Evolutionary conservation across 2,888 invertebrate genomes (phyloP), one percentile per base, ranked within the genome.

Genomic region (Scaptomyza polygonia): DNA sequence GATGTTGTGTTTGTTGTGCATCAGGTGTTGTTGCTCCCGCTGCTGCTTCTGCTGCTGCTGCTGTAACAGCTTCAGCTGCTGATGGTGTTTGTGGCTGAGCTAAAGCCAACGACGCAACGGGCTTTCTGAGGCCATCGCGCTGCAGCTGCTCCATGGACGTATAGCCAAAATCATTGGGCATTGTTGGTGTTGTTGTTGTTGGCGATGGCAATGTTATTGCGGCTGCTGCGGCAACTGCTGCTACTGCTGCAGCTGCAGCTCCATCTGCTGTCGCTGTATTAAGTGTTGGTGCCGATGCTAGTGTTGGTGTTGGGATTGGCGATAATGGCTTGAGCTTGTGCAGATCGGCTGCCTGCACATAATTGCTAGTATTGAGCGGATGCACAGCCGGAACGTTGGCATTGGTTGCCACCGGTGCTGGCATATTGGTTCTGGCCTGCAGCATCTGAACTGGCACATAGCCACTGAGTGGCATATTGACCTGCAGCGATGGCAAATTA

Each of bases 141-240:
- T 74, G 71, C 65, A 88, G 53, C 21, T 82, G 77, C 63, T 88
- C 89, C 72, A 88, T 85, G 53, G 86, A 57, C 51, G 86, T 88
- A 27, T 88, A 88, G 18, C 88, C 88, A 30, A 63, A 59, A 25
- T 52, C 54, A 18, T 54, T 70, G 55, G 57, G 27, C 61, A 27
- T 40, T 14, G 36, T 29, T 16, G 36, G 2, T 25, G n/a, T 34
- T n/a, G n/a, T 21, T 21, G 21, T 21, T 12, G 53, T 16, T 27
- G 69, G 61, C 32, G 45, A 30, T 30, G 61, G 67, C 6, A 25
- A 14, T 7, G 36, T 36, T 7, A 14, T 36, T 1, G 29, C 9
- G 8, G 5, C 5, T 8, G 36, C n/a, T 8, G 36, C n/a, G 9
- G 57, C n/a, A n/a, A 48, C 40, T 8, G 65, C 16, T 14, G 57